phyloP scores from a whole-genome alignment of 2,113 vertebrate genomes.

The Corvus moneduloides region DNA sequence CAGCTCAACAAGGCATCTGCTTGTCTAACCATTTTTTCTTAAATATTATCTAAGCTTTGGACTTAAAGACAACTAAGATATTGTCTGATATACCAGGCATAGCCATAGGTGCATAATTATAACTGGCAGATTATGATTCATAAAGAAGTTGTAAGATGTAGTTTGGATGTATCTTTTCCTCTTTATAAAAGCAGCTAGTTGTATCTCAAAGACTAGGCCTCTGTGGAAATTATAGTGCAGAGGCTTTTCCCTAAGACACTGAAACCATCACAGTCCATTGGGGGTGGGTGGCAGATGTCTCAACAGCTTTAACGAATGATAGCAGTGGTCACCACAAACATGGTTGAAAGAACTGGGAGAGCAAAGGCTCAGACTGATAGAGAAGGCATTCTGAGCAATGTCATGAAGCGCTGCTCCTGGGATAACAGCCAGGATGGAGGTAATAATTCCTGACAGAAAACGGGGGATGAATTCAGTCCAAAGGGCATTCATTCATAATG shows the following conservation, averaged over 20 bases:
- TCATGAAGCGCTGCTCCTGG: neutral
- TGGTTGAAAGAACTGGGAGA: neutral
- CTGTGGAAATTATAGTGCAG: neutral
- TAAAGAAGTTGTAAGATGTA: neutral
- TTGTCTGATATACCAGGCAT: neutral
- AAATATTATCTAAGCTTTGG: neutral
- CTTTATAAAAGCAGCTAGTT: neutral
- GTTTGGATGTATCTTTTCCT: neutral
- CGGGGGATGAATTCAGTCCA: neutral
- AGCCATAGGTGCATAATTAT: neutral
- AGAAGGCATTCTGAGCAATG: neutral
- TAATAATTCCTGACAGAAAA: conserved; percentile 4
- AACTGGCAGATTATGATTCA: neutral
- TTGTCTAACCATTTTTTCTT: neutral
- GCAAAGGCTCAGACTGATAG: neutral
- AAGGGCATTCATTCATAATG: conserved; percentile 36
- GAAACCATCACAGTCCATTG: neutral
- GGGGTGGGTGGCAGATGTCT: neutral
- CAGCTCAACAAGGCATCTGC: neutral
- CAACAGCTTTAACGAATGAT: neutral
- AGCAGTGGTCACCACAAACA: neutral
- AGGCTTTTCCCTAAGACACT: neutral
- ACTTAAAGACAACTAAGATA: neutral
- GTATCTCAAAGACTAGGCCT: neutral
- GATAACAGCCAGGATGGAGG: neutral